Evolutionary conservation across 1,140 invertebrate species (phyloP).

Genomic region (Solenopsis fugax): DNA sequence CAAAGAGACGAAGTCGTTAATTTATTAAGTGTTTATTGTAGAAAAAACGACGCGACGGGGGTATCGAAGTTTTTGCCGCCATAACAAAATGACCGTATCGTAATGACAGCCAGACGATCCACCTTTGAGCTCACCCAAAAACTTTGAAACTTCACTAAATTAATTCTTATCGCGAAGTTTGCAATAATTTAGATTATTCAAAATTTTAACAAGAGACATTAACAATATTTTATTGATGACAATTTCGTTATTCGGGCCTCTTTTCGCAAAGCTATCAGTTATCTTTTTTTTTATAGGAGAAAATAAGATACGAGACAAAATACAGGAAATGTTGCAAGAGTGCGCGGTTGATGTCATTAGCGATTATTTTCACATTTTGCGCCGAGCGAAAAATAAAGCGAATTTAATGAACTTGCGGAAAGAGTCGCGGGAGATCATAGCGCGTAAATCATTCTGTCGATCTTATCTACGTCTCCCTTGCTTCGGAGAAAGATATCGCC

Average conservation of each 20-base stretch:
- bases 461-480: background rate
- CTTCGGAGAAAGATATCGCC: background rate
- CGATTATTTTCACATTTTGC: background rate
- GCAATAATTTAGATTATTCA: constrained; percentile 37
- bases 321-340: constrained; percentile 21
- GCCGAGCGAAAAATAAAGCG: background rate
- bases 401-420: background rate
- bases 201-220: background rate
- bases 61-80: background rate
- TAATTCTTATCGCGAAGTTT: constrained; percentile 4
- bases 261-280: constrained; percentile 6
- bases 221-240: background rate
- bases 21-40: constrained; percentile 20
- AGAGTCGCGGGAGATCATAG: background rate
- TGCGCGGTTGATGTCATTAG: background rate
- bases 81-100: background rate
- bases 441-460: background rate
- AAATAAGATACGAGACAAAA: background rate
- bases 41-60: background rate
- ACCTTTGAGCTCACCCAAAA: background rate
- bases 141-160: constrained; percentile 3
- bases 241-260: background rate
- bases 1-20: background rate
- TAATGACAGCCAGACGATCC: background rate
- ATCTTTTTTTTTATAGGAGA: constrained; percentile 16